These are phyloP conservation scores for Megalurothrips usitatus DNA, from an alignment of 2,888 invertebrate genomes.

Conservation along the genomic window DNA sequence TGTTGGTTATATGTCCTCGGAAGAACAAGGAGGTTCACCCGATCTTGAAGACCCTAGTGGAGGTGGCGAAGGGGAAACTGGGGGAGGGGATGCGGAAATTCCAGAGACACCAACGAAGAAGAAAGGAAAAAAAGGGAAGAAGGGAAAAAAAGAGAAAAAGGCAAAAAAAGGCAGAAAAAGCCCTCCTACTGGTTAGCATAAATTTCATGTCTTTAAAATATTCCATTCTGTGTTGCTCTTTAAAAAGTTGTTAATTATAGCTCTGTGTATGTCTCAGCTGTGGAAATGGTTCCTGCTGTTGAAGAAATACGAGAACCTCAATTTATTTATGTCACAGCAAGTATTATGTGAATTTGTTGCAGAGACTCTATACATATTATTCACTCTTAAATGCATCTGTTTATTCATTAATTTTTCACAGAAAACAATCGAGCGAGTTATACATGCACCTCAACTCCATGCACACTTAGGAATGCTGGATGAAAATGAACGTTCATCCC, in stretches of 20 bases:
- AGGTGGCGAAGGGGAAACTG: constrained; percentile 39
- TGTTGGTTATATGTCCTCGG: constrained; percentile 7
- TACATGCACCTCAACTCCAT: constrained; percentile 58
- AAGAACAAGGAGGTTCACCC: neutral
- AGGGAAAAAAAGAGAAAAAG: constrained; percentile 39
- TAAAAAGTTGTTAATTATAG: neutral
- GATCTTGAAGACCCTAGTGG: neutral
- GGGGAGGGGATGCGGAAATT: constrained; percentile 34
- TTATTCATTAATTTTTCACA: constrained; percentile 44
- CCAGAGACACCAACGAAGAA: constrained; percentile 37
- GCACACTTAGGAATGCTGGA: constrained; percentile 62
- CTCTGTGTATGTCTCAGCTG: constrained; percentile 34
- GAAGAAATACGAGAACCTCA: constrained; percentile 51
- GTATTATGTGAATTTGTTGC: constrained; percentile 39
- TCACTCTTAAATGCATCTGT: neutral
- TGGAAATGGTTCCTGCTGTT: constrained; percentile 37
- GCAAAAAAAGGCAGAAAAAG: constrained; percentile 38
- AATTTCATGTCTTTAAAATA: neutral
- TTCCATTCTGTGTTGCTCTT: neutral
- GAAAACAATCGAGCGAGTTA: constrained; percentile 57
- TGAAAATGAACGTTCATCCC: constrained; percentile 49
- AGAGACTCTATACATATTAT: neutral
- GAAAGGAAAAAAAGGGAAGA: constrained; percentile 46
- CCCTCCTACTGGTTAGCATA: constrained; percentile 36
- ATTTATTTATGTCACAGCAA: constrained; percentile 55